A percentile compares a stretch with the other conserved stretches of the same genome.
These are phyloP conservation scores for Corythornis vintsioides DNA, from an alignment of 2,113 vertebrate species.

Conservation along the genomic window DNA sequence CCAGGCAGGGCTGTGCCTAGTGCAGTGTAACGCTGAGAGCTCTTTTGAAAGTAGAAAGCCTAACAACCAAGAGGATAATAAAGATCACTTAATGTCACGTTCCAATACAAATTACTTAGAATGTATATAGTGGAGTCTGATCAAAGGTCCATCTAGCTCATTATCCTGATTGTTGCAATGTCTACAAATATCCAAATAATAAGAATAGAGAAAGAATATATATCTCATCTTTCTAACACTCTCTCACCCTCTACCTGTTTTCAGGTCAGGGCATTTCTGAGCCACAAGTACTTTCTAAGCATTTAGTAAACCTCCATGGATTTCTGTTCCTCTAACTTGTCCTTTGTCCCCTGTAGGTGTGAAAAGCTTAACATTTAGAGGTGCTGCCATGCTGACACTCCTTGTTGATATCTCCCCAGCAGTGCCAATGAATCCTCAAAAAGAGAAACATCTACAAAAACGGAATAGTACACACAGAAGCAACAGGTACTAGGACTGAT, in stretches of 20 bases:
- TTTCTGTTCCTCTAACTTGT: slow-evolving; percentile 2
- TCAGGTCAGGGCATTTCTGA: not conserved
- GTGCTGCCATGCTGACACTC: not conserved
- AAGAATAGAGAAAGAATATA: not conserved
- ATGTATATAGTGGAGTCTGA: not conserved
- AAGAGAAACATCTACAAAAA: not conserved
- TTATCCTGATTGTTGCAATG: not conserved
- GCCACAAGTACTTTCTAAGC: not conserved
- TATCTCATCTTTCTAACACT: not conserved
- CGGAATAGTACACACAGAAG: not conserved
- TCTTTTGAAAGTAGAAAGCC: not conserved
- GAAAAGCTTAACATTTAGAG: not conserved
- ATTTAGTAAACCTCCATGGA: not conserved
- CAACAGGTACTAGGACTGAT: not conserved
- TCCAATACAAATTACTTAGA: not conserved
- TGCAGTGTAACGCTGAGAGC: not conserved
- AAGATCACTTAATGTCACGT: not conserved
- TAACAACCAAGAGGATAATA: not conserved
- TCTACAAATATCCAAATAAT: not conserved
- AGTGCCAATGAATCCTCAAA: not conserved
- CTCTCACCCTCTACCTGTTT: not conserved
- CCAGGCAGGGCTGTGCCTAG: not conserved
- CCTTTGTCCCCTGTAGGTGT: not conserved
- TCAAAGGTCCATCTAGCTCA: not conserved
- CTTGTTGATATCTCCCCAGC: not conserved